phyloP scores from a whole-genome alignment of 2,888 invertebrate genomes.

The Anaspis maculata region DNA sequence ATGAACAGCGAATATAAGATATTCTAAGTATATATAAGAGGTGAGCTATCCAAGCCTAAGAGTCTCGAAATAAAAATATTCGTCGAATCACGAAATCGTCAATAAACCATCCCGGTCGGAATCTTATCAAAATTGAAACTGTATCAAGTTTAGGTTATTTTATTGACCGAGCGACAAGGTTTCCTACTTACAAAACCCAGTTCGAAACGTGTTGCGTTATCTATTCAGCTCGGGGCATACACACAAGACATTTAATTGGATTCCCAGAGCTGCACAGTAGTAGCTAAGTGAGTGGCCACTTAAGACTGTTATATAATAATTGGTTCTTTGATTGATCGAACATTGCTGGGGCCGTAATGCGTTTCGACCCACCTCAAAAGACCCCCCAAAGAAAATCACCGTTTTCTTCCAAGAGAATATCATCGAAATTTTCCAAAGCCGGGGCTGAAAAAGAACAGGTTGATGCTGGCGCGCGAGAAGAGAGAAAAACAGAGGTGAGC shows the following conservation, averaged over 20 bases:
- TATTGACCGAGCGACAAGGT: conserved; percentile 17
- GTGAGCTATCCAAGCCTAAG: no score
- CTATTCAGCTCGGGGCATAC: conserved; percentile 19
- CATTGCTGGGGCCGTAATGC: conserved; percentile 21
- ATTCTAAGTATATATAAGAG: no score
- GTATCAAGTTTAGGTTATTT: conserved; percentile 15
- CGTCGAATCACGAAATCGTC: conserved; percentile 3
- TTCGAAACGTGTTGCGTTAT: conserved; percentile 20
- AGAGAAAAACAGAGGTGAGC: no score
- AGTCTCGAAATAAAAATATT: no score
- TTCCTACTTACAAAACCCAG: conserved; percentile 22
- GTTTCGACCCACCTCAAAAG: no score
- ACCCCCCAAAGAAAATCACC: no score
- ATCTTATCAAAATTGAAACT: conserved; percentile 14
- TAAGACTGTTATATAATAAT: conserved; percentile 28
- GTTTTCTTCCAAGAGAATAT: no score
- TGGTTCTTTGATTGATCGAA: conserved; percentile 27
- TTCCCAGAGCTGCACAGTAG: conserved; percentile 23
- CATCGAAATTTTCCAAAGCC: no score
- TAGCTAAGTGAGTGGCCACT: conserved; percentile 25
- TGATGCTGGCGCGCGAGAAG: no score
- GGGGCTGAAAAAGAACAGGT: no score
- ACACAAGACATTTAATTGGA: conserved; percentile 24
- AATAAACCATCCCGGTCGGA: conserved; percentile 8
- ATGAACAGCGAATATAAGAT: no score